Evolutionary conservation across 2,888 invertebrate genomes (phyloP).

Genomic region (Melinaea menophilus): DNA sequence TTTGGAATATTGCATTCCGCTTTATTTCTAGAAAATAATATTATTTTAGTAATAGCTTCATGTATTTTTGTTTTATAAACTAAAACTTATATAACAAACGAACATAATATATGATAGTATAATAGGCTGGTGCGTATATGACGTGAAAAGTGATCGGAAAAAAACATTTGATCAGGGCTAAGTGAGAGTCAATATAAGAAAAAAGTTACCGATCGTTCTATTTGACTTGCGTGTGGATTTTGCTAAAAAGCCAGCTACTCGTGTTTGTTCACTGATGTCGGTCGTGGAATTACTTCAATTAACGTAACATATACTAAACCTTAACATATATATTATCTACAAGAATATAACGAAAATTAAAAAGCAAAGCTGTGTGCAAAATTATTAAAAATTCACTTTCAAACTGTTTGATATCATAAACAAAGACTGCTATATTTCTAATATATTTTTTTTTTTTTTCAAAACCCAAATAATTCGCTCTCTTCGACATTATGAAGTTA

Average conservation of each 20-base stretch:
- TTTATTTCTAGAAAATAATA: constrained; percentile 38
- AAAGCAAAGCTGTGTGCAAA: too few species aligned
- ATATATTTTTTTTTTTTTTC: too few species aligned
- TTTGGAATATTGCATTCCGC: constrained; percentile 36
- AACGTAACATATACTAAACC: too few species aligned
- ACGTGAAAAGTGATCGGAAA: constrained; percentile 40
- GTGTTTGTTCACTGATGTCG: constrained; percentile 33
- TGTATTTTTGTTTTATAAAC: too few species aligned
- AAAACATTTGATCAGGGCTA: constrained; percentile 56
- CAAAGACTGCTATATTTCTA: too few species aligned
- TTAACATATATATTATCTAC: too few species aligned
- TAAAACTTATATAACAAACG: neutral
- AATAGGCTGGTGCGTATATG: neutral
- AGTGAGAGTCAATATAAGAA: constrained; percentile 66
- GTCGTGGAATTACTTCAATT: neutral
- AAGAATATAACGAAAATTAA: too few species aligned
- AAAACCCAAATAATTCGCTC: too few species aligned
- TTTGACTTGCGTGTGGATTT: constrained; percentile 30
- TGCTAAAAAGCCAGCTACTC: constrained; percentile 35
- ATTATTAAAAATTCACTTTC: too few species aligned
- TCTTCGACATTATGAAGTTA: too few species aligned
- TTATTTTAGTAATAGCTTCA: constrained; percentile 26
- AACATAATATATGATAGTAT: neutral
- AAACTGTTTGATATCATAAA: too few species aligned
- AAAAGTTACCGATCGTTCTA: constrained; percentile 45